Conservation (phyloP, 2,888 invertebrate species). For the Leptopilina syphax region DNA sequence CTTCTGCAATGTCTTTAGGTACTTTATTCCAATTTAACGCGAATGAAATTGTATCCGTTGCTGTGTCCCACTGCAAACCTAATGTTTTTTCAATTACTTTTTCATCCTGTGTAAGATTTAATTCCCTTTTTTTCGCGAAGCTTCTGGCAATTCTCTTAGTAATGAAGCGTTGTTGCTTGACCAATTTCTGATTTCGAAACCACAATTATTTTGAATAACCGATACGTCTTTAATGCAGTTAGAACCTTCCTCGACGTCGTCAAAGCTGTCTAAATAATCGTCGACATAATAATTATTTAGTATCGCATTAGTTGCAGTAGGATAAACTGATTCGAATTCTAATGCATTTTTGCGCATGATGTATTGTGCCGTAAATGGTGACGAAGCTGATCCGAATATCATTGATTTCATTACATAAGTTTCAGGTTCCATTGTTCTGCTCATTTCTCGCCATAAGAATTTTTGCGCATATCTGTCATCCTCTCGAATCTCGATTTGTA, state of each 20-base stretch:
- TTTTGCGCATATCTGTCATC: constrained; percentile 59
- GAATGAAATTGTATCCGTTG: not conserved
- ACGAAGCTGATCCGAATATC: constrained; percentile 57
- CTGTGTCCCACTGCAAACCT: not conserved
- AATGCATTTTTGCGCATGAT: constrained; percentile 61
- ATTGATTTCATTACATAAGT: constrained; percentile 58
- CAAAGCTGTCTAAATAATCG: constrained; percentile 56
- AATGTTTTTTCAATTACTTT: constrained; percentile 3
- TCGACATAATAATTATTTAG: constrained; percentile 63
- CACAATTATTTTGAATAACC: constrained; percentile 49
- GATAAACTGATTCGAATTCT: constrained; percentile 48
- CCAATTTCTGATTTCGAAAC: constrained; percentile 58
- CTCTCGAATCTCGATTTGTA: constrained; percentile 59
- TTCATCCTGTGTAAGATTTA: constrained; percentile 56
- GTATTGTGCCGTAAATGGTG: constrained; percentile 52
- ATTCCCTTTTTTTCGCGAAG: constrained; percentile 32
- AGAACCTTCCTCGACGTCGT: constrained; percentile 54
- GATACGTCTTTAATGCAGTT: constrained; percentile 48
- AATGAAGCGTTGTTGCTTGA: constrained; percentile 46
- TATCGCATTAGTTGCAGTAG: constrained; percentile 58
- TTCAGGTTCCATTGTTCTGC: constrained; percentile 39
- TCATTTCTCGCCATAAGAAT: constrained; percentile 53
- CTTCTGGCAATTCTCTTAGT: constrained; percentile 5
- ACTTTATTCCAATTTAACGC: not conserved
- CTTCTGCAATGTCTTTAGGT: not conserved